Percentiles rank a stretch among this genome's conserved stretches.
These are phyloP conservation scores for Accipiter cooperii DNA, from an alignment of 2,113 vertebrate species.

Conservation along the genomic window DNA sequence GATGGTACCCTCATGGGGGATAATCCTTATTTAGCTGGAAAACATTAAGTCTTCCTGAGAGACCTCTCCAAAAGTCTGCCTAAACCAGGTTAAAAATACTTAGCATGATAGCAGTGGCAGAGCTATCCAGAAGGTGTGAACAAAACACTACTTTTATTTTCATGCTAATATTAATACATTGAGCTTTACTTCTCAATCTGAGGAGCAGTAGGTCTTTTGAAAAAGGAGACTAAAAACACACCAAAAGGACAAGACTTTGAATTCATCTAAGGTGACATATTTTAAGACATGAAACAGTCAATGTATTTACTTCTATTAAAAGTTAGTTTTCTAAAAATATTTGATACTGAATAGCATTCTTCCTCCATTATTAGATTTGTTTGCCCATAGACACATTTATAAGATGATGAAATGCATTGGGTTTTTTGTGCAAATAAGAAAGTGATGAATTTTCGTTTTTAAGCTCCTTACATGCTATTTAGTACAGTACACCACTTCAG, in stretches of 20 bases:
- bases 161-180: not conserved
- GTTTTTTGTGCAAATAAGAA: slow-evolving; percentile 38
- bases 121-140: not conserved
- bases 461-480: slow-evolving; percentile 58
- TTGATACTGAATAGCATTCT: not conserved
- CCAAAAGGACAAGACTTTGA: not conserved
- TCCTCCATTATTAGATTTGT: not conserved
- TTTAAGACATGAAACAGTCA: not conserved
- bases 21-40: not conserved
- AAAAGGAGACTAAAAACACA: not conserved
- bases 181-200: not conserved
- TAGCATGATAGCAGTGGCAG: not conserved
- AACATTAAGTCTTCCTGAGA: not conserved
- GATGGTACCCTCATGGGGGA: not conserved
- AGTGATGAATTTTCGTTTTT: slow-evolving; percentile 23
- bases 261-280: not conserved
- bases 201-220: not conserved
- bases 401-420: not conserved
- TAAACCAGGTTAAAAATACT: not conserved
- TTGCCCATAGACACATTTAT: not conserved
- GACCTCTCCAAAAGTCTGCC: not conserved
- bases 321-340: not conserved
- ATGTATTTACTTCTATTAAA: not conserved
- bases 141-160: not conserved
- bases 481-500: slow-evolving; percentile 26